These are phyloP conservation scores for Aspidoscelis tigris DNA, from an alignment of 2,113 vertebrate species.

Conservation along the genomic window DNA sequence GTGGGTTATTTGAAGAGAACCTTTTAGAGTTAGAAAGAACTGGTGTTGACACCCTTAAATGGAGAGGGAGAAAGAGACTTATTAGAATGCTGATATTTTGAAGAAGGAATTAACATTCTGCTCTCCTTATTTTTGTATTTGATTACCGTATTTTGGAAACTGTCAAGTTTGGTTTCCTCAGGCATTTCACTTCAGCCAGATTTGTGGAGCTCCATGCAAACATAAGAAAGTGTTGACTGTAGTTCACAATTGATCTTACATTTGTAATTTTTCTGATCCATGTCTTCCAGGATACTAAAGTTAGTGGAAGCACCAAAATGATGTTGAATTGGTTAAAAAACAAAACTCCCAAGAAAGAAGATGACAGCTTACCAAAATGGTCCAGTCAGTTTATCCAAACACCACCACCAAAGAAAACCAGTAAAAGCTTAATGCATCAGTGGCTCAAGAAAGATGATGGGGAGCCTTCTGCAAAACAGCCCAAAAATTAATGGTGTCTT, in stretches of 20 bases:
- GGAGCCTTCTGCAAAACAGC: conserved; percentile 75
- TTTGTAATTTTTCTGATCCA: background rate
- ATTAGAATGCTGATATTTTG: background rate
- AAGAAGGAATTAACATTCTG: background rate
- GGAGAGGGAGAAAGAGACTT: background rate
- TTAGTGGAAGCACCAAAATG: conserved; percentile 80
- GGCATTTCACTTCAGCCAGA: conserved; percentile 47
- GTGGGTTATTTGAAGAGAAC: background rate
- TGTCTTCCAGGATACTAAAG: conserved; percentile 75
- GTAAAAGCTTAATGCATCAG: conserved; percentile 56
- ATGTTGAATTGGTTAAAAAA: conserved; percentile 88
- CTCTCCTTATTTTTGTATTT: background rate
- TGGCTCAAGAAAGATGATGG: conserved; percentile 75
- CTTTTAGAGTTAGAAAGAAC: conserved; percentile 6
- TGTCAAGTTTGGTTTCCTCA: conserved; percentile 16
- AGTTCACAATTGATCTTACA: background rate
- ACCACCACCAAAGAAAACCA: conserved; percentile 59
- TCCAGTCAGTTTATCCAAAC: conserved; percentile 70
- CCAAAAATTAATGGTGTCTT: conserved; percentile 51
- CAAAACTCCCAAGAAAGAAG: conserved; percentile 76
- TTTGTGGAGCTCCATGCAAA: conserved; percentile 39
- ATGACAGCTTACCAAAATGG: conserved; percentile 54
- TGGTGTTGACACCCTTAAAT: background rate
- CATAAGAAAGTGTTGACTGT: background rate
- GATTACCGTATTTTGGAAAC: background rate